Evolutionary conservation across 2,113 vertebrate genomes (phyloP).

Genomic region (Callipepla squamata): DNA sequence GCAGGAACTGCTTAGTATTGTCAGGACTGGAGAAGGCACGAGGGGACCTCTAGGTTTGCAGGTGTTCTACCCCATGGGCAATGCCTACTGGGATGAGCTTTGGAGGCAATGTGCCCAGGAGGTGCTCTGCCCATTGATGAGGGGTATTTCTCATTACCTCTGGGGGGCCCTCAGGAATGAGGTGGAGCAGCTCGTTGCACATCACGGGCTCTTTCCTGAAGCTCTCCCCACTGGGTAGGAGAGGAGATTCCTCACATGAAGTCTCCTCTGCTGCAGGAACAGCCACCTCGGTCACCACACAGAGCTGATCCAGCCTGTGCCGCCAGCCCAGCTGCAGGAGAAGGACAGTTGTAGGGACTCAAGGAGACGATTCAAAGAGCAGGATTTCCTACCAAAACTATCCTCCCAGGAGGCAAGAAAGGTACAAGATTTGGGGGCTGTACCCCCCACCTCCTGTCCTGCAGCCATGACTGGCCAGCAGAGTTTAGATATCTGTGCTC

Average conservation of each 20-base stretch:
- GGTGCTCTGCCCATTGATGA: fast-evolving
- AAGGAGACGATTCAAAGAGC: neutral
- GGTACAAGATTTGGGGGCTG: fast-evolving
- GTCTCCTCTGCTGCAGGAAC: neutral
- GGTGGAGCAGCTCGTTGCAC: conserved; percentile 55
- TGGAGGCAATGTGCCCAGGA: neutral
- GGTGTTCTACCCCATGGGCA: neutral
- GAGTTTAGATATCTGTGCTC: neutral
- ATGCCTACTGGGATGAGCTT: neutral
- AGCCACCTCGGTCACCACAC: conserved; percentile 64
- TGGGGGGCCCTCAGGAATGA: conserved; percentile 66
- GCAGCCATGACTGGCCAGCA: fast-evolving
- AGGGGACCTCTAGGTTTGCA: neutral
- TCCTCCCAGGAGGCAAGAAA: neutral
- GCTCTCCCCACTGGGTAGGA: conserved; percentile 18
- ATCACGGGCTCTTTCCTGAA: neutral
- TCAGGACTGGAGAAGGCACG: neutral
- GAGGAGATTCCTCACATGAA: conserved; percentile 64
- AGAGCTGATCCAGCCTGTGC: conserved; percentile 66
- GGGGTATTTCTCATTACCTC: conserved; percentile 64
- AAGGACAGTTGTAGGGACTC: neutral
- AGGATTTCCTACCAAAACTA: neutral
- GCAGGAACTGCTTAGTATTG: neutral
- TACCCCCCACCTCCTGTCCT: neutral
- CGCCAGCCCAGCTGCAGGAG: conserved; percentile 52